phyloP scores from a whole-genome alignment of 2,113 vertebrate species.

The Plestiodon gilberti region DNA sequence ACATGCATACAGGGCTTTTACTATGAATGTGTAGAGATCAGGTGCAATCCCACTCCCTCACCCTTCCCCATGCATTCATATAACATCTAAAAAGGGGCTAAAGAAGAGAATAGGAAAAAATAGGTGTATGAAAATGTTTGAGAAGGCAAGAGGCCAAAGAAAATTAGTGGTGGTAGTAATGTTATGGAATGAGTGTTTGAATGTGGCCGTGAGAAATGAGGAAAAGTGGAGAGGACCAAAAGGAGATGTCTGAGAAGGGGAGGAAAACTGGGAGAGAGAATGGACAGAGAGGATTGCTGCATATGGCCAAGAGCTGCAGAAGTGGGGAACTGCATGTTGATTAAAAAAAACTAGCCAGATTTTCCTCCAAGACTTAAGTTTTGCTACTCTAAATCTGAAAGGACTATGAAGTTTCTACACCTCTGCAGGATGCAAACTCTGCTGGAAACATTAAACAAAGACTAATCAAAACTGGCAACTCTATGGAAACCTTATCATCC shows the following conservation, averaged over 20 bases:
- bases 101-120: background rate
- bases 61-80: background rate
- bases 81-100: background rate
- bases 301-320: background rate
- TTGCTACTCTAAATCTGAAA: too few relatives aligned
- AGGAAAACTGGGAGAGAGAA: background rate
- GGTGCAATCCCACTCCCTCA: background rate
- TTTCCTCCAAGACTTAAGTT: too few relatives aligned
- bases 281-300: too few relatives aligned
- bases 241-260: background rate
- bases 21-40: background rate
- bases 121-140: background rate
- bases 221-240: background rate
- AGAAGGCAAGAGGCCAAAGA: background rate
- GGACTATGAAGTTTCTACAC: too few relatives aligned
- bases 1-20: background rate
- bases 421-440: too few relatives aligned
- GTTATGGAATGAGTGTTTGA: background rate
- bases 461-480: too few relatives aligned
- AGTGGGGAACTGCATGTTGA: background rate
- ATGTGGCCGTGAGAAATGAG: background rate
- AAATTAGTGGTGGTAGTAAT: background rate
- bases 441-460: too few relatives aligned
- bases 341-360: too few relatives aligned
- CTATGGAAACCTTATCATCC: too few relatives aligned